phyloP scores from a whole-genome alignment of 2,797 vertebrate species.

The Podargus strigoides region DNA sequence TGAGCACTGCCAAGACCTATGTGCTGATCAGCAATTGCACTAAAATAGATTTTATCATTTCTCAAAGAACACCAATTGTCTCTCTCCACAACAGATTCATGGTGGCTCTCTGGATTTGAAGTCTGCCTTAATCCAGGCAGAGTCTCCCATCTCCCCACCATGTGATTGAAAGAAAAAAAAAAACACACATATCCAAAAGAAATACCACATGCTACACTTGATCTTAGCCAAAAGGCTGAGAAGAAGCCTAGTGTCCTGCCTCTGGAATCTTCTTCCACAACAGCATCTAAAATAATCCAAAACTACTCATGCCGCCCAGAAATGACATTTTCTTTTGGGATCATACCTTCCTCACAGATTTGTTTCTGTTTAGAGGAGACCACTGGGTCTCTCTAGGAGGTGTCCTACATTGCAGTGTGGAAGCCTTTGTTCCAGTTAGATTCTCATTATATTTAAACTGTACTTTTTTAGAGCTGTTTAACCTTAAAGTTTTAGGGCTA shows the following conservation, averaged over 20 bases:
- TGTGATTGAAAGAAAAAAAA: background rate
- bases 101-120: background rate
- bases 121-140: background rate
- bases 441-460: background rate
- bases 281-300: background rate
- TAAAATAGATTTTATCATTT: fast-evolving
- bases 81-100: background rate
- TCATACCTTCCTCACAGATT: background rate
- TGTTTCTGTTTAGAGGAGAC: background rate
- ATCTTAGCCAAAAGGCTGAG: background rate
- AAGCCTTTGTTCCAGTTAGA: background rate
- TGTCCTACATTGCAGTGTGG: background rate
- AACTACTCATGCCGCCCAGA: background rate
- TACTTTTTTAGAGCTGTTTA: background rate
- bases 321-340: background rate
- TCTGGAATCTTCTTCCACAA: background rate
- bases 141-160: background rate
- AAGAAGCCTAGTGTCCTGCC: background rate
- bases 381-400: background rate
- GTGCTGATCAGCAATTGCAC: background rate
- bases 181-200: background rate
- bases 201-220: no score
- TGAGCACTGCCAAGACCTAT: background rate
- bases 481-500: background rate
- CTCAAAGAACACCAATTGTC: background rate